Conservation (phyloP, 2,888 invertebrate genomes). For the Cephus sareptanus region DNA sequence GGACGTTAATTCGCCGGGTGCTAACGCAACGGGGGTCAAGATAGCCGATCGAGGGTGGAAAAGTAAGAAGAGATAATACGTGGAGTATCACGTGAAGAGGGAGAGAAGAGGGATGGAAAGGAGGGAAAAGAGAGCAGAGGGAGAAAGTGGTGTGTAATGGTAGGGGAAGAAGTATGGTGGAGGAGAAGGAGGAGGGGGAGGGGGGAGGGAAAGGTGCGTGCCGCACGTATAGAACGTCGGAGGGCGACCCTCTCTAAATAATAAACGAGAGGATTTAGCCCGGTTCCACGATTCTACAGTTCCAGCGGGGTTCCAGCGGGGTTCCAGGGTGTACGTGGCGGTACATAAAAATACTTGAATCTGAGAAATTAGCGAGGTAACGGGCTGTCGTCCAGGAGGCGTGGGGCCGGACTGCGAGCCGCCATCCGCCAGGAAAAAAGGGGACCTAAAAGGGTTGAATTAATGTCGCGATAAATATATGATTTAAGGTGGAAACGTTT, state of each 20-base stretch:
- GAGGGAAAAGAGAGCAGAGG: slow-evolving; percentile 10
- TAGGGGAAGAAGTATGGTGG: not conserved
- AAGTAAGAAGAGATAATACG: slow-evolving; percentile 43
- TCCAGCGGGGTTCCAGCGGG: too few relatives aligned
- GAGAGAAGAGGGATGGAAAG: slow-evolving; percentile 8
- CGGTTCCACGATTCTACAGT: slow-evolving; percentile 33
- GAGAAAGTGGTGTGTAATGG: not conserved
- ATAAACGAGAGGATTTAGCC: slow-evolving; percentile 65
- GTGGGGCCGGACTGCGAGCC: slow-evolving; percentile 19
- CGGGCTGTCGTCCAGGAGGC: slow-evolving; percentile 44
- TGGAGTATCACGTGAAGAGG: slow-evolving; percentile 40
- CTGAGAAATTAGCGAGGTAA: slow-evolving; percentile 66
- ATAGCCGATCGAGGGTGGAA: slow-evolving; percentile 20
- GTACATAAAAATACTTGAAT: slow-evolving; percentile 66
- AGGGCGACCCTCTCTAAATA: slow-evolving; percentile 58
- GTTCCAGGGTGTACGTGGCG: slow-evolving; percentile 36
- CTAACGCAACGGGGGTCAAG: slow-evolving; percentile 21
- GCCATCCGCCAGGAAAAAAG: slow-evolving; percentile 48
- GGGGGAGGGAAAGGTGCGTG: not conserved
- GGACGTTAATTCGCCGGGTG: slow-evolving; percentile 29
- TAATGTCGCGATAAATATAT: slow-evolving; percentile 68
- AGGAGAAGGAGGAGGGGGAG: not conserved
- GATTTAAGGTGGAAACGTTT: slow-evolving; percentile 66
- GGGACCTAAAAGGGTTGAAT: slow-evolving; percentile 66
- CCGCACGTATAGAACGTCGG: slow-evolving; percentile 11